Conservation (phyloP, 2,113 vertebrate genomes). For the Notiomystis cincta region DNA sequence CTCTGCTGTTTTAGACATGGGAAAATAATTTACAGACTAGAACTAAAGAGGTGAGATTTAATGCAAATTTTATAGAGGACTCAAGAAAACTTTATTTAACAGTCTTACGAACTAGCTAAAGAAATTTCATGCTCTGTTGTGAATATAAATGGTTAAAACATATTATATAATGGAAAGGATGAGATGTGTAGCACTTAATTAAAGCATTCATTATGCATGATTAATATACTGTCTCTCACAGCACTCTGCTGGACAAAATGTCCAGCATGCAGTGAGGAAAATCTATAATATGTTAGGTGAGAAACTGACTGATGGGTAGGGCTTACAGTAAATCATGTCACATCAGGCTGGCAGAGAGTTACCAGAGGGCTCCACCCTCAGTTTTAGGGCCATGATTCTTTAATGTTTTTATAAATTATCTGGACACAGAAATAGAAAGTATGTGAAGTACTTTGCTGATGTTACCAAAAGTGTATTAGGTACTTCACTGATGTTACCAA, state of each 20-base stretch:
- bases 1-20: background rate
- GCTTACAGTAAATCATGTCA: background rate
- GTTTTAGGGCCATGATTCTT: background rate
- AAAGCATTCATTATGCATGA: background rate
- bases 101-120: background rate
- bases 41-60: background rate
- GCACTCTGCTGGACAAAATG: background rate
- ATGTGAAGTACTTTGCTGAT: background rate
- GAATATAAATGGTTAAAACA: background rate
- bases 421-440: background rate
- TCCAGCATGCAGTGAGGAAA: background rate
- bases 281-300: background rate
- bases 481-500: background rate
- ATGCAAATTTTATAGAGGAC: background rate
- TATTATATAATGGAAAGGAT: background rate
- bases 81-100: background rate
- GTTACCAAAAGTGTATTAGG: background rate
- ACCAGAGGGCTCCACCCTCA: background rate
- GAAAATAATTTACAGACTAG: background rate
- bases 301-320: background rate
- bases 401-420: background rate
- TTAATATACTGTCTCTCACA: background rate
- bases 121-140: rapidly evolving
- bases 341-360: background rate
- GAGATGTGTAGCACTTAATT: background rate